Conservation (phyloP, 2,888 invertebrate species). For the Dinocampus coccinellae region DNA sequence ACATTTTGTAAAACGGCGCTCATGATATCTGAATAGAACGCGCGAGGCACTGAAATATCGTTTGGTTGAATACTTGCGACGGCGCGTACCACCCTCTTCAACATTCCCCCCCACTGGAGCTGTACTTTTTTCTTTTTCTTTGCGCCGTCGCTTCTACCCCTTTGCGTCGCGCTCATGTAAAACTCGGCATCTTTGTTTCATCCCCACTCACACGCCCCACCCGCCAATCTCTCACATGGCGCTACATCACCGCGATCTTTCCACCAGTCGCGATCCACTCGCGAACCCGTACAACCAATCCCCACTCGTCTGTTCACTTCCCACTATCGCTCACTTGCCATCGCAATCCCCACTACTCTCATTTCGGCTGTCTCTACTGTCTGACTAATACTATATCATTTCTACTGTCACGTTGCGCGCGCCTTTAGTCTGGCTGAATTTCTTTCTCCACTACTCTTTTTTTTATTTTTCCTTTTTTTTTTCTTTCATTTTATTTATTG, state of each 20-base stretch:
- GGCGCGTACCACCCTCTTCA: constrained; percentile 38
- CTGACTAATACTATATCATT: constrained; percentile 1
- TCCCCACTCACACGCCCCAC: constrained; percentile 2
- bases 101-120: constrained; percentile 31
- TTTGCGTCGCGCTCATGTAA: constrained; percentile 17
- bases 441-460: neutral
- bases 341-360: constrained; percentile 16
- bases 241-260: constrained; percentile 32
- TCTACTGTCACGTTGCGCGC: neutral
- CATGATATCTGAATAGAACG: constrained; percentile 52
- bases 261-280: constrained; percentile 31
- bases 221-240: constrained; percentile 42
- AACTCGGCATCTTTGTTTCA: constrained; percentile 16
- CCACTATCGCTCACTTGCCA: constrained; percentile 31
- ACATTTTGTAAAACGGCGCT: constrained; percentile 58
- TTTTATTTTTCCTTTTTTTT: neutral
- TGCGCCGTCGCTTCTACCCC: constrained; percentile 29
- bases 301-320: constrained; percentile 25
- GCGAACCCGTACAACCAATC: constrained; percentile 38
- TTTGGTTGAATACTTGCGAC: constrained; percentile 33
- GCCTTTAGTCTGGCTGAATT: neutral
- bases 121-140: too few relatives aligned
- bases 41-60: constrained; percentile 44
- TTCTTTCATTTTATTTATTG: too few relatives aligned
- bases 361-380: too few relatives aligned